Evolutionary conservation across 2,888 invertebrate genomes (phyloP).

Genomic region (Eugnorisma glareosa): DNA sequence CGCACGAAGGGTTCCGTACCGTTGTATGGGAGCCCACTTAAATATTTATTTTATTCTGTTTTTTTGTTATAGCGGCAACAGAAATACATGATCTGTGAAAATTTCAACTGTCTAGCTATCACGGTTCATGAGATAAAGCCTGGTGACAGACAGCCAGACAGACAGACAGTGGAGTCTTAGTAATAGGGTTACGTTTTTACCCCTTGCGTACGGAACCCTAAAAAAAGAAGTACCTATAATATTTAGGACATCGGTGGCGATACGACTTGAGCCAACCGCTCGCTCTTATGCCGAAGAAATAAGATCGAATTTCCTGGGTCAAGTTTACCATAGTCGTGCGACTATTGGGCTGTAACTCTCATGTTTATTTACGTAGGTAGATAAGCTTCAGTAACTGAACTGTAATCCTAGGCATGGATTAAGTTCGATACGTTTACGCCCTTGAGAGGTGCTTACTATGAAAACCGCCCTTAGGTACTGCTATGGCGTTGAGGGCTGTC

Average conservation of each 20-base stretch:
- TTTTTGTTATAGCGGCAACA: no score
- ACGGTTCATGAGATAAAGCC: no score
- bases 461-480: not conserved
- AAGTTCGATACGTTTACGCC: not conserved
- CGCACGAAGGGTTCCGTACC: no score
- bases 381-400: not conserved
- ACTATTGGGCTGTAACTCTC: not conserved
- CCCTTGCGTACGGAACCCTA: no score
- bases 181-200: no score
- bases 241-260: not conserved
- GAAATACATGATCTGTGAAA: no score
- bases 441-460: not conserved
- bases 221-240: not conserved
- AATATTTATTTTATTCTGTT: no score
- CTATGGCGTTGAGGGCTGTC: not conserved
- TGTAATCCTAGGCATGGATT: conserved; percentile 15
- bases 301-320: not conserved
- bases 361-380: conserved; percentile 6
- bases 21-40: no score
- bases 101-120: no score
- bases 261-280: not conserved
- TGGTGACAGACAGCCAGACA: no score
- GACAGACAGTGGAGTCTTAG: no score
- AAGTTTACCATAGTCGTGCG: not conserved
- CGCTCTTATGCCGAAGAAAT: not conserved